Percentiles rank a stretch among this genome's conserved stretches.
Evolutionary conservation across 2,888 invertebrate genomes (phyloP).

Genomic region (Scaptodrosophila latifasciaeformis): DNA sequence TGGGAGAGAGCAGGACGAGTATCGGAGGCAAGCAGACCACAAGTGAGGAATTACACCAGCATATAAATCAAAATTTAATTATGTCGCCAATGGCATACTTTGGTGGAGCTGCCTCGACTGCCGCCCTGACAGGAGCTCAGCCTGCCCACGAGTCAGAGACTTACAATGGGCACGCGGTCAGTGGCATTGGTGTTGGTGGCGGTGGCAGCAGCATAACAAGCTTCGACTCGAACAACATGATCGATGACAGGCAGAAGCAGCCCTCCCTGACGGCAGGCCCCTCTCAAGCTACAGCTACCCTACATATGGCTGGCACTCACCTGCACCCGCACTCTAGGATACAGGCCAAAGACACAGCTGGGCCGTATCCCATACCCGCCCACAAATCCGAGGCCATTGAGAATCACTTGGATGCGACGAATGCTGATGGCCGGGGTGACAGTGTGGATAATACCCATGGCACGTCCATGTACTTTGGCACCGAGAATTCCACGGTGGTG

Average conservation of each 20-base stretch:
- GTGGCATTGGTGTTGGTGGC: too few relatives aligned
- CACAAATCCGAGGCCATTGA: constrained; percentile 44
- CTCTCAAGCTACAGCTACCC: constrained; percentile 21
- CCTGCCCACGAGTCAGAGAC: constrained; percentile 11
- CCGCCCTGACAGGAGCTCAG: constrained; percentile 39
- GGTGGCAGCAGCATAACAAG: constrained; percentile 67
- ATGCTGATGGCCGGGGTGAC: constrained; percentile 32
- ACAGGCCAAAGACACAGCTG: constrained; percentile 67
- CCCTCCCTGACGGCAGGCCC: constrained; percentile 20
- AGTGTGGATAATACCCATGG: constrained; percentile 73
- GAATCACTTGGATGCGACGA: constrained; percentile 44
- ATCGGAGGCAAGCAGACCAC: constrained; percentile 21
- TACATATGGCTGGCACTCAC: constrained; percentile 39
- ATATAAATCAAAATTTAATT: constrained; percentile 74
- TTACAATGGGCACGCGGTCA: constrained; percentile 4
- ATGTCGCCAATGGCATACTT: constrained; percentile 59
- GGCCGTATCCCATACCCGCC: constrained; percentile 47
- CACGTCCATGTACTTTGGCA: constrained; percentile 86
- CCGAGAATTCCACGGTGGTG: constrained; percentile 87
- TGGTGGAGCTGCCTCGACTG: constrained; percentile 41
- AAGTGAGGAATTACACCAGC: constrained; percentile 60
- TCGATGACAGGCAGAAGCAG: constrained; percentile 59
- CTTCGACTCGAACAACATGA: constrained; percentile 68
- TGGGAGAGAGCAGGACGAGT: constrained; percentile 11
- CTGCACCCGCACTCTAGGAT: constrained; percentile 53